Conservation (phyloP, 2,888 invertebrate species). For the Drosophila neonasuta region DNA sequence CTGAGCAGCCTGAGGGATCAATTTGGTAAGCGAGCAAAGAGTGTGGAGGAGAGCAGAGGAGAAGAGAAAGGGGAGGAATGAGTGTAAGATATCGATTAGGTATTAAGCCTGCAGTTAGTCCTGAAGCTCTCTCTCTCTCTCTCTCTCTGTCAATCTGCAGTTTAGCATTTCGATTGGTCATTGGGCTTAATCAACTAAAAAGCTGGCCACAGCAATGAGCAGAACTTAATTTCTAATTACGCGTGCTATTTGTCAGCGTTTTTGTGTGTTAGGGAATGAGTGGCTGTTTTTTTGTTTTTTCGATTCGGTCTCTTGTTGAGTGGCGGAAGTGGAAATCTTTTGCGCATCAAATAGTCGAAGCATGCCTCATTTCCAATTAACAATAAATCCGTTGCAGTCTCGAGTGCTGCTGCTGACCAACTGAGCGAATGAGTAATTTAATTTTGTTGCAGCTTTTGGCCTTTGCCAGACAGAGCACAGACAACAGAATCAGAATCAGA, state of each 20-base stretch:
- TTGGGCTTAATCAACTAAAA: conserved; percentile 65
- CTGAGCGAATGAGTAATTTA: conserved; percentile 77
- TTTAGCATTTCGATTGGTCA: conserved; percentile 60
- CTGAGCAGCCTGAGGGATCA: background rate
- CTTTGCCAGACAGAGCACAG: conserved; percentile 60
- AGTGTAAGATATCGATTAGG: conserved; percentile 23
- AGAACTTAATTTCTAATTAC: conserved; percentile 76
- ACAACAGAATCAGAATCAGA: conserved; percentile 26
- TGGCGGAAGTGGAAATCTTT: conserved; percentile 68
- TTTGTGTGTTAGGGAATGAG: conserved; percentile 22
- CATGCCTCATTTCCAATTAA: conserved; percentile 76
- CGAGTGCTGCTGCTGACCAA: conserved; percentile 54
- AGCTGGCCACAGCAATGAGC: conserved; percentile 43
- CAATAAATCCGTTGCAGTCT: conserved; percentile 74
- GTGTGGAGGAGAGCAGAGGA: background rate
- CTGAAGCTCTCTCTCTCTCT: background rate
- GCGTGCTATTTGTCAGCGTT: conserved; percentile 74
- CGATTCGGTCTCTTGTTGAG: conserved; percentile 53
- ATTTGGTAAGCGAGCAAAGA: background rate
- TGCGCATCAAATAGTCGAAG: conserved; percentile 72
- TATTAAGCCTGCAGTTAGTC: conserved; percentile 15
- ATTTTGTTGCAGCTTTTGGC: conserved; percentile 71
- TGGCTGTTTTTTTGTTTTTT: conserved; percentile 18
- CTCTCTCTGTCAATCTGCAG: conserved; percentile 4
- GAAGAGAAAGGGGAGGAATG: no score